Conservation (phyloP, 2,797 vertebrate genomes). For the Muscicapa comitata region DNA sequence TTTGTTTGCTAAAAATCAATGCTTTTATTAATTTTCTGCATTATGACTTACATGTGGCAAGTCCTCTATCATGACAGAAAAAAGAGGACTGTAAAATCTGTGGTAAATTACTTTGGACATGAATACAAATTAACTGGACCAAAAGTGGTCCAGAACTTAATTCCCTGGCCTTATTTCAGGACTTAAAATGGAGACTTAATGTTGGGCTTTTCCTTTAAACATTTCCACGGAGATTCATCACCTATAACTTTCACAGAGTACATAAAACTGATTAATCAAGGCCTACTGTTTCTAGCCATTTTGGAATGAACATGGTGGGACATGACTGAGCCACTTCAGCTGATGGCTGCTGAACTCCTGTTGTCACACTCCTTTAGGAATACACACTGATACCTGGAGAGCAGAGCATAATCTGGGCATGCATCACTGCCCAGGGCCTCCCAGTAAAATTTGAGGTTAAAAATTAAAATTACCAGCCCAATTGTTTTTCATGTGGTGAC, state of each 20-base stretch:
- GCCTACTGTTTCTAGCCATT: background rate
- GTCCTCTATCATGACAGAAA: background rate
- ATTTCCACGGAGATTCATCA: background rate
- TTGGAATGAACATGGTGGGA: background rate
- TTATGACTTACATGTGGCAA: background rate
- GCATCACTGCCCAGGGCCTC: background rate
- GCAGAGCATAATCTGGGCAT: background rate
- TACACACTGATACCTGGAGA: background rate
- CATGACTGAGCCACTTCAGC: background rate
- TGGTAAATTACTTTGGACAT: background rate
- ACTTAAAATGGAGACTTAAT: background rate
- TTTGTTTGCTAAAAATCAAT: background rate
- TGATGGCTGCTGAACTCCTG: background rate
- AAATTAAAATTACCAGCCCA: background rate
- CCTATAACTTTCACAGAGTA: background rate
- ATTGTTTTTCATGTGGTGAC: background rate
- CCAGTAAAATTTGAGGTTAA: background rate
- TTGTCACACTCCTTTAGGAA: background rate
- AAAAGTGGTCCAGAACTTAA: background rate
- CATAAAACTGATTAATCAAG: background rate
- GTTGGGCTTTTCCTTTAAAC: background rate
- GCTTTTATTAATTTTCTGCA: background rate
- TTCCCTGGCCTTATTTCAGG: background rate
- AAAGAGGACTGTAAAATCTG: background rate
- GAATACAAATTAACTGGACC: background rate